Base-by-base conservation (phyloP, 2,113 vertebrate species). In the Vidua chalybeata region DNA sequence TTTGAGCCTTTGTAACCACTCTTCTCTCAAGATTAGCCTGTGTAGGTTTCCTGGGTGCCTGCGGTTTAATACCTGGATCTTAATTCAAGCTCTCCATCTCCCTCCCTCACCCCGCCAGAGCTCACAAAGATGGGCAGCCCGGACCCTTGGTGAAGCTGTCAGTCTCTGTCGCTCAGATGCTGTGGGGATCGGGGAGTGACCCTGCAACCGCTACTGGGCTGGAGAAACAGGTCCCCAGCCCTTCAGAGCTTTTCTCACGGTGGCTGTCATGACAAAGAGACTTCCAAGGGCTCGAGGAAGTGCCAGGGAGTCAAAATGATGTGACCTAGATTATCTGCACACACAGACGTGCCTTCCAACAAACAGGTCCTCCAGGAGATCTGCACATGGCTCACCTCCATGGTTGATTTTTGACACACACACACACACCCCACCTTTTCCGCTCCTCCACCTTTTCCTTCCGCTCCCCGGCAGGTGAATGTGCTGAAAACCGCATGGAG, bases 1-100 rank as follows among this genome's bases (percentile, higher is more conserved):
- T 82, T 52, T 71, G 59, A 81, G 49, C 37, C 68, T 74, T 63
- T 61, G 55, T 88, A 86, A 87, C 64, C 79, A 13, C 56, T 23
- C 46, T 67, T 30, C 30, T 80, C 74, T 63, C 33, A n/a, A n/a
- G 45, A 67, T 14, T 6, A 69, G 59, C 13, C 30, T n/a, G 33
- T 16, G 26, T 24, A 78, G 55, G 27, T 88, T 92, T 93, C 90
- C 82, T 52, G 51, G 21, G 75, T 33, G 49, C 64, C 35, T 88
- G 87, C 54, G 84, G 22, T 93, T 83, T 52, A 83, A 67, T n/a
- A 61, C 41, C 51, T 86, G 52, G 27, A 48, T 88, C 72, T 79
- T 33, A 77, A n/a, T 64, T 69, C 28, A 68, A 1, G n/a, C 18
- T 31, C 66, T 87, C 39, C 9, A 19, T 58, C 21, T 84, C 54